A percentile compares a stretch with the other conserved stretches of the same genome.
Conservation (phyloP, 2,113 vertebrate genomes). For the Eira barbara region DNA sequence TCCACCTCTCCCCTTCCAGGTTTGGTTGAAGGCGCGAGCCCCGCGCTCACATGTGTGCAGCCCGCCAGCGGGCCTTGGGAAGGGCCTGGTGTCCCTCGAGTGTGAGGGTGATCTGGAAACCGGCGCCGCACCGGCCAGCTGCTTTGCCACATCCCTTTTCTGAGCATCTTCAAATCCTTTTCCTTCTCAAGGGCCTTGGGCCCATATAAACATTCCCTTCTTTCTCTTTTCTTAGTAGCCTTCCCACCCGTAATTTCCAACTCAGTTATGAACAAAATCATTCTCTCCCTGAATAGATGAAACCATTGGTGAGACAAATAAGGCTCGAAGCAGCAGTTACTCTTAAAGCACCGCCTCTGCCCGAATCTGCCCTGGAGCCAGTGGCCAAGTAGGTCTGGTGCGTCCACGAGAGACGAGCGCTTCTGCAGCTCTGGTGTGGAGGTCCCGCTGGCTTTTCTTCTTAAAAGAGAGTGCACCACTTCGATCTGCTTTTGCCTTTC, state of each 20-base stretch:
- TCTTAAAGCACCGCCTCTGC: constrained; percentile 34
- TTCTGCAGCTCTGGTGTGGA: background rate
- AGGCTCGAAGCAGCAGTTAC: constrained; percentile 54
- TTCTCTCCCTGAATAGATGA: constrained; percentile 44
- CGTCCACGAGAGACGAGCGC: constrained; percentile 4
- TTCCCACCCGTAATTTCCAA: background rate
- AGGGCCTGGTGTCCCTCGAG: background rate
- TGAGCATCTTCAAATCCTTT: background rate
- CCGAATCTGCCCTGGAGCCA: constrained; percentile 47
- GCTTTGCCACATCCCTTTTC: background rate
- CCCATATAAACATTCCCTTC: background rate
- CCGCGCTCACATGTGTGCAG: background rate
- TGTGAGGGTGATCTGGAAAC: background rate
- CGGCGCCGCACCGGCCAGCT: rapidly evolving
- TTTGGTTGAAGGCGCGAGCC: constrained; percentile 47
- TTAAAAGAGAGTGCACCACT: background rate
- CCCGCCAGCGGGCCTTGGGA: background rate
- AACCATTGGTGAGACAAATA: constrained; percentile 63
- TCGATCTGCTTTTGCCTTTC: background rate
- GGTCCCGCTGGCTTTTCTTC: constrained; percentile 32
- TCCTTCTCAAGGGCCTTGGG: background rate
- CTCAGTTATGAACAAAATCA: constrained; percentile 44
- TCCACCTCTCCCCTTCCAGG: constrained; percentile 62
- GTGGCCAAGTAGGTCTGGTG: constrained; percentile 37
- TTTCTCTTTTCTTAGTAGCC: background rate